A percentile compares a stretch with the other conserved stretches of the same genome.
Evolutionary conservation across 2,888 invertebrate genomes (phyloP).

Genomic region (Noctua comes): DNA sequence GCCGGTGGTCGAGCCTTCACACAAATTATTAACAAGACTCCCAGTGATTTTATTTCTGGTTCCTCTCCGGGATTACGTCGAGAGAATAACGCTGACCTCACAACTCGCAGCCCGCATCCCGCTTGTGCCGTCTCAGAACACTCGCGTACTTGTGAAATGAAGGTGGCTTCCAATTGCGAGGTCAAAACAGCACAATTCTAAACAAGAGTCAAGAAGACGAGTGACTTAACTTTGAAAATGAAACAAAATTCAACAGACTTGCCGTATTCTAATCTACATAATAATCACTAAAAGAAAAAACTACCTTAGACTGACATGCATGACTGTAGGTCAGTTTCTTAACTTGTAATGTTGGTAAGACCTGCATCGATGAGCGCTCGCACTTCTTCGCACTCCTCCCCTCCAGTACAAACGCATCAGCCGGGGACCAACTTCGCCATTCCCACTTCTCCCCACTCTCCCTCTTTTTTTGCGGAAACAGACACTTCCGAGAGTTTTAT

Average conservation of each 20-base stretch:
- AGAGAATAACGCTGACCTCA: constrained; percentile 10
- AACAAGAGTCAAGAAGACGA: constrained; percentile 1
- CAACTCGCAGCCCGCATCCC: not conserved
- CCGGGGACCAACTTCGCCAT: not conserved
- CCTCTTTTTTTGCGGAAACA: not conserved
- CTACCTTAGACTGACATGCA: not conserved
- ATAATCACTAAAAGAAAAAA: not conserved
- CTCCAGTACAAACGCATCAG: not conserved
- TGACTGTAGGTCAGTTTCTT: not conserved
- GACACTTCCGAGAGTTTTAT: not conserved
- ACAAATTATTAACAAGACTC: constrained; percentile 50
- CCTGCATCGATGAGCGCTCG: not conserved
- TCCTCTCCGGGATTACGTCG: constrained; percentile 32
- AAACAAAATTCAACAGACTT: not conserved
- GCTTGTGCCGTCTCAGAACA: not conserved
- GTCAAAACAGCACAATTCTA: constrained; percentile 21
- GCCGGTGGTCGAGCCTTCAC: not conserved
- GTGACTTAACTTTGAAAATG: not conserved
- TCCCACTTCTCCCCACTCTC: not conserved
- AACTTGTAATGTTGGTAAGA: not conserved
- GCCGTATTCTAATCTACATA: not conserved
- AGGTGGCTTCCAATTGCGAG: constrained; percentile 13
- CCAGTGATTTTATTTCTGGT: constrained; percentile 40
- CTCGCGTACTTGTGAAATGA: not conserved
- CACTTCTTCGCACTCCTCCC: too few relatives aligned